Base-by-base conservation (phyloP, 2,888 invertebrate genomes). In the Thyatira batis region DNA sequence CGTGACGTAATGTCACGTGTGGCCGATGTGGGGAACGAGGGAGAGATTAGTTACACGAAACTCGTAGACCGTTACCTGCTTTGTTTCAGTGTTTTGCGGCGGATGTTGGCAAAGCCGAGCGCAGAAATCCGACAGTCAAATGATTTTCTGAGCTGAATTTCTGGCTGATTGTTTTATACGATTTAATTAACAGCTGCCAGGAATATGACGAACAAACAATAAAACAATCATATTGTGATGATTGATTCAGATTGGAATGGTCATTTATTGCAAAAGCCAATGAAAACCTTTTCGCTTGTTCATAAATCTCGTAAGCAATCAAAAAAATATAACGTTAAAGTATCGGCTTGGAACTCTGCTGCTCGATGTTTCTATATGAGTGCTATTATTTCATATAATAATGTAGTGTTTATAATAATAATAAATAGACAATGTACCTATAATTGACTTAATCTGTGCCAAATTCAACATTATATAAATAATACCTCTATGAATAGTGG, bases 1-100 rank as follows among this genome's bases (percentile, higher is more conserved):
- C 76, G 76, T 76, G 76, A 70, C 68, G 60, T 55, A 65, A 66
- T 60, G 63, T 63, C 68, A 67, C 65, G 71, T 59, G 60, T 60
- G 54, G 53, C 30, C 48, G 54, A 49, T 33, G 48, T 49, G 39
- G 33, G 51, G 57, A 51, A 55, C 54, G 49, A 53, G 50, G 53
- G 51, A 48, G 20, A 59, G 56, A 53, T 51, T 58, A 61, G 61
- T 60, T 56, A 54, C 48, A 57, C 49, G 51, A 57, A 59, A 51
- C 53, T 51, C 20, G 27, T 21, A 27, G 48, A 48, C 28, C 48
- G 28, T 48, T 27, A 50, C 48, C 52, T 45, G 33, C 45, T 53
- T 27, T 23, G 43, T 45, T 33, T 3, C 45, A 23, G 21, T 17
- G 11, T 30, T 21, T 33, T 51, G n/a, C 8, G 51, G 52, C 50